Percentiles rank a stretch among this genome's conserved stretches.
phyloP scores from a whole-genome alignment of 2,888 invertebrate species.

The Loripinus fragilis region DNA sequence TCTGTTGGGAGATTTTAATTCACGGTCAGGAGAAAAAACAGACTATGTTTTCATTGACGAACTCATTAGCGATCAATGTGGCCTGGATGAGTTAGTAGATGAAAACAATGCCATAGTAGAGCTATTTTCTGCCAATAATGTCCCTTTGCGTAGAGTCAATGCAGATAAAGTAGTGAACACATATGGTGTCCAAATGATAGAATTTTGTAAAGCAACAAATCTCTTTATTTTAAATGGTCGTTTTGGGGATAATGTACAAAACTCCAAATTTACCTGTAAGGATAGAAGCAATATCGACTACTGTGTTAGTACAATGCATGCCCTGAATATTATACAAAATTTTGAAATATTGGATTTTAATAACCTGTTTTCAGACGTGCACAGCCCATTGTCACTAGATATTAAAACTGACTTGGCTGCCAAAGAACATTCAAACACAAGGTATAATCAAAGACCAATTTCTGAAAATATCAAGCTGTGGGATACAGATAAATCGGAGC shows the following conservation, averaged over 20 bases:
- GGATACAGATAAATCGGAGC: too few species aligned
- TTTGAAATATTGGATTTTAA: background rate
- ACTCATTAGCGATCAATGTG: too few species aligned
- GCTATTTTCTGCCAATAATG: background rate
- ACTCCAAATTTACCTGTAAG: background rate
- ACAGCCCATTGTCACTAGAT: background rate
- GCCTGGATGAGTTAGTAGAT: too few species aligned
- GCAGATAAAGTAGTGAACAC: background rate
- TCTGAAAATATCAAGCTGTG: background rate
- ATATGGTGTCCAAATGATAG: background rate
- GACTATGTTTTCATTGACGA: background rate
- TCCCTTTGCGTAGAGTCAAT: background rate
- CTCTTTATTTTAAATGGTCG: background rate
- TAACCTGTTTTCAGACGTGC: background rate
- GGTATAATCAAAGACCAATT: too few species aligned
- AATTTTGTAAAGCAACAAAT: background rate
- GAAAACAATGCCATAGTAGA: background rate
- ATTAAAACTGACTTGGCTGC: too few species aligned
- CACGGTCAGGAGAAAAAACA: background rate
- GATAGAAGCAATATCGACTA: background rate
- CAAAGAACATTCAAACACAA: too few species aligned
- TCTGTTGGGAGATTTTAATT: background rate
- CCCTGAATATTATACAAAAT: background rate
- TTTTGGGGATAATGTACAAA: background rate
- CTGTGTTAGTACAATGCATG: background rate